Percentiles rank a stretch among this genome's conserved stretches.
phyloP scores from a whole-genome alignment of 1,140 invertebrate genomes.

The Plutomurus gul region DNA sequence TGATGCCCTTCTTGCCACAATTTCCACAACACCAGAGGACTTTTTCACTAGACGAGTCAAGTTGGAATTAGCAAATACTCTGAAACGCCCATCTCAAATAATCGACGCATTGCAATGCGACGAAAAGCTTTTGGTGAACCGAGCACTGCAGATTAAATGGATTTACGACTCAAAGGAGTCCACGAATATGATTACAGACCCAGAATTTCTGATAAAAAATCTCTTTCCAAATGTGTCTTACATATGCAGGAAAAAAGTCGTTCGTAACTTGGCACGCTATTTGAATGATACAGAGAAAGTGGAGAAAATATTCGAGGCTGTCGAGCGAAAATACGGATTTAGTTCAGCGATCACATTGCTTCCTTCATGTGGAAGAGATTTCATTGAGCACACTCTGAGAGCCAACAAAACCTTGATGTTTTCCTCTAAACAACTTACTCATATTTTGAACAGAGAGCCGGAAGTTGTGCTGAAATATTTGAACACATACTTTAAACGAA shows the following conservation, averaged over 20 bases:
- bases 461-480: not conserved
- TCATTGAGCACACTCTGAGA: conserved; percentile 33
- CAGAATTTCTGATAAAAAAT: conserved; percentile 3
- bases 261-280: not conserved
- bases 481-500: not conserved
- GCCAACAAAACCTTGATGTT: not conserved
- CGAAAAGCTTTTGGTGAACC: conserved; percentile 9
- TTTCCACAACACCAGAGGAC: not conserved
- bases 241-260: not conserved
- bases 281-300: conserved; percentile 20
- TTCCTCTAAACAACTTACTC: not conserved
- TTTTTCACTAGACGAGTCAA: conserved; percentile 14
- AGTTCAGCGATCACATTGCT: not conserved
- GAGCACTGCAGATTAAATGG: conserved; percentile 32
- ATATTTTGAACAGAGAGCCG: not conserved
- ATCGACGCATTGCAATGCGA: conserved; percentile 23
- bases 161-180: not conserved
- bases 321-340: conserved; percentile 31
- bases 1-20: not conserved
- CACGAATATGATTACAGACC: not conserved
- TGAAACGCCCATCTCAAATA: conserved; percentile 13
- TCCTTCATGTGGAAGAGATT: conserved; percentile 19
- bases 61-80: conserved; percentile 30
- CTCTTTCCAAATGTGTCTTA: conserved; percentile 34
- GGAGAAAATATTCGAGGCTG: not conserved